Percentiles rank a stretch among this genome's conserved stretches.
These are phyloP conservation scores for Myodes glareolus DNA, from an alignment of 2,113 vertebrate species.

Conservation along the genomic window DNA sequence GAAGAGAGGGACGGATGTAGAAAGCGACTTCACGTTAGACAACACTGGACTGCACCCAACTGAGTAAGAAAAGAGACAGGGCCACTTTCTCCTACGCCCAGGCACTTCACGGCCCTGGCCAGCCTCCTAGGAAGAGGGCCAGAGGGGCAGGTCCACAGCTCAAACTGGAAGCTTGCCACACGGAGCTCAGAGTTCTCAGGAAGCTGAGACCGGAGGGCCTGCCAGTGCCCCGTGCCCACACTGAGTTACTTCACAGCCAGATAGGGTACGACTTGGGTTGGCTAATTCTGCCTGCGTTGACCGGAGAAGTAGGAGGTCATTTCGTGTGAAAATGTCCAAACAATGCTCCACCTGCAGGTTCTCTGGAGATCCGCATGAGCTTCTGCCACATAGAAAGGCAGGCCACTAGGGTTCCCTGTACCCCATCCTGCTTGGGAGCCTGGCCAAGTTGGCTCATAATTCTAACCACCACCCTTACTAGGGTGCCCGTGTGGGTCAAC, in stretches of 20 bases:
- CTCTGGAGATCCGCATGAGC: not conserved
- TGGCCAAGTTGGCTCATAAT: not conserved
- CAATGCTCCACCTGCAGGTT: not conserved
- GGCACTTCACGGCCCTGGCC: accelerated
- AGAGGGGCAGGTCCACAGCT: not conserved
- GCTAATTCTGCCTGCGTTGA: not conserved
- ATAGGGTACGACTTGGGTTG: not conserved
- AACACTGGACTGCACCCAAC: not conserved
- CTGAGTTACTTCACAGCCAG: not conserved
- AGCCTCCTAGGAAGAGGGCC: not conserved
- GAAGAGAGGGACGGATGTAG: not conserved
- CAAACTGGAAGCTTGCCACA: not conserved
- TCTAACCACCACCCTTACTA: not conserved
- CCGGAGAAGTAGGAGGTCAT: not conserved
- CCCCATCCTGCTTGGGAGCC: not conserved
- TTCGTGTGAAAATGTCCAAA: not conserved
- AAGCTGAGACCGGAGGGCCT: not conserved
- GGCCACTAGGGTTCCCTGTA: not conserved
- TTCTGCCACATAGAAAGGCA: not conserved
- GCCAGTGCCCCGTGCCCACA: not conserved
- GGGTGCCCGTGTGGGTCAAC: not conserved
- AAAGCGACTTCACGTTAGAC: not conserved
- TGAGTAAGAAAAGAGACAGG: not conserved
- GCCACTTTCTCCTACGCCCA: not conserved
- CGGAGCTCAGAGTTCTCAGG: not conserved